Evolutionary conservation across 2,113 vertebrate species (phyloP), one percentile per base, ranked within the genome.

Genomic region (Tragulus kanchil): DNA sequence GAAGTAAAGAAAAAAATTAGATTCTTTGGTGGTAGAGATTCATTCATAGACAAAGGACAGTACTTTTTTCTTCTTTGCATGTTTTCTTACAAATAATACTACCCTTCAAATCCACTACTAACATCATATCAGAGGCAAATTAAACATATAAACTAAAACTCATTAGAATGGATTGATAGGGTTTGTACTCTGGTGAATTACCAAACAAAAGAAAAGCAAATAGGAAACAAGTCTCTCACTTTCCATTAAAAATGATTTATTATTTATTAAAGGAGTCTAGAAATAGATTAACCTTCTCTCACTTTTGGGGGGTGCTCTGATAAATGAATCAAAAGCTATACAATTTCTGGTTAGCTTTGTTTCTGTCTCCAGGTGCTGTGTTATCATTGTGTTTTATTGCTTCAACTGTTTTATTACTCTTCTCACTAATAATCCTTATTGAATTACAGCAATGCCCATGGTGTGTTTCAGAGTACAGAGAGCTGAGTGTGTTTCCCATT

Each of bases 61-160:
- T 62, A 81, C 83, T 96, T 97, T 77, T 97, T 90, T 19, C 5
- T 90, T 71, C 21, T 90, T 95, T 75, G 45, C 15, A n/a, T 2
- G 0, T 93, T 89, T 97, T 77, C 26, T 56, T 94, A 67, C 31
- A 85, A 93, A 77, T 64, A 95, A 12, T 91, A 62, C 31, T 64
- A 48, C 91, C 26, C 36, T 67, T 67, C 61, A 85, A 97, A 92
- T 95, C 88, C 58, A 81, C 12, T 36, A 16, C 15, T 92, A 97
- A 94, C 89, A 93, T 82, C 83, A 82, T 89, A 95, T 48, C 26
- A 79, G 50, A 79, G 83, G 89, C 45, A 92, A 94, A 96, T 97
- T 92, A 97, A 96, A 71, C 28, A 85, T 62, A 79, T 81, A 96
- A 96, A 95, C 65, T 42, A 92, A 96, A 93, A 89, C 52, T 87